Evolutionary conservation across 1,140 invertebrate genomes (phyloP).

Genomic region (Linepithema humile): DNA sequence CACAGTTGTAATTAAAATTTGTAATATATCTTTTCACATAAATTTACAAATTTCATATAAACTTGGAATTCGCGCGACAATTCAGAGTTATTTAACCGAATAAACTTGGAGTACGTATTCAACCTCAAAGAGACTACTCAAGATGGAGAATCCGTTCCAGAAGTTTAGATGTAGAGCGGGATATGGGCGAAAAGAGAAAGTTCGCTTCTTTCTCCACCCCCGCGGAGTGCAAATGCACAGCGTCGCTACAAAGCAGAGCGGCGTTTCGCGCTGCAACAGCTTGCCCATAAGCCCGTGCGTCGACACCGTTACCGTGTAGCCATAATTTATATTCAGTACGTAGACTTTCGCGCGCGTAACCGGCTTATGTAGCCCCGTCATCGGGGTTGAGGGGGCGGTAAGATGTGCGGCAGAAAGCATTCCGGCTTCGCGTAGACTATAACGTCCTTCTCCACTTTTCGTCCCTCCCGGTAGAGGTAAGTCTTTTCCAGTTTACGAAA

Average conservation of each 20-base stretch:
- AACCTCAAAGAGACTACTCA: neutral
- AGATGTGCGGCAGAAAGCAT: neutral
- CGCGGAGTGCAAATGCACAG: slow-evolving; percentile 22
- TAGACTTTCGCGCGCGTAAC: neutral
- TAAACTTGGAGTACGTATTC: neutral
- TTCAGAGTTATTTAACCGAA: slow-evolving; percentile 21
- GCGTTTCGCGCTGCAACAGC: slow-evolving; percentile 38
- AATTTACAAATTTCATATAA: neutral
- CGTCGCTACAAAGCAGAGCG: slow-evolving; percentile 7
- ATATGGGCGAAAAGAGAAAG: slow-evolving; percentile 30
- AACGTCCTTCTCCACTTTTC: neutral
- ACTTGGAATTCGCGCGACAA: slow-evolving; percentile 6
- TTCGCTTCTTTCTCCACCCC: slow-evolving; percentile 11
- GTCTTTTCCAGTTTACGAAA: slow-evolving; percentile 47
- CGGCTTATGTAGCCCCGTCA: slow-evolving; percentile 21
- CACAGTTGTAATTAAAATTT: neutral
- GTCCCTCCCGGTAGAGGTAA: too few species aligned
- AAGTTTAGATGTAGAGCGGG: neutral
- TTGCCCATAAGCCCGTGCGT: slow-evolving; percentile 38
- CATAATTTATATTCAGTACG: slow-evolving; percentile 52
- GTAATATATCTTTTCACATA: neutral
- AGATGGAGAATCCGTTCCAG: slow-evolving; percentile 4
- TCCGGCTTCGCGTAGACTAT: neutral
- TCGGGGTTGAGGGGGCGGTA: neutral
- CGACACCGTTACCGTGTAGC: neutral